phyloP scores from a whole-genome alignment of 2,113 vertebrate genomes.

The Garra rufa region DNA sequence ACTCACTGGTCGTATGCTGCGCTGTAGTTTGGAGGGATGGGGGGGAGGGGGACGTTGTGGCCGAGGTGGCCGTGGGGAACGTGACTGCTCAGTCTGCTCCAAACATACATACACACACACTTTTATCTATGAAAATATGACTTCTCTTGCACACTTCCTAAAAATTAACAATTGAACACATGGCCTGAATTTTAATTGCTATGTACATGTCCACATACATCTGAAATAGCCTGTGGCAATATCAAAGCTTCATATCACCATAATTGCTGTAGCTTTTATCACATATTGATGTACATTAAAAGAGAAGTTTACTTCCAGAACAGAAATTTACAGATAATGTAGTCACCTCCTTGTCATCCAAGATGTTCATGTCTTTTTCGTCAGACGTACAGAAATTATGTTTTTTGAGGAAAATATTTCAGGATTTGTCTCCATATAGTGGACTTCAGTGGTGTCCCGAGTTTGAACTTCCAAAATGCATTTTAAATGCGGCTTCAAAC shows the following conservation, averaged over 20 bases:
- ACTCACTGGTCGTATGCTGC: conserved; percentile 84
- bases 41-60: conserved; percentile 79
- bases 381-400: too few relatives aligned
- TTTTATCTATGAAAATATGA: neutral
- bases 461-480: too few relatives aligned
- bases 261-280: neutral
- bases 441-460: too few relatives aligned
- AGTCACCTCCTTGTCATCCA: too few relatives aligned
- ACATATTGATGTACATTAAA: neutral
- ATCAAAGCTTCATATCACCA: neutral
- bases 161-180: neutral
- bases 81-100: conserved; percentile 69
- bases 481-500: too few relatives aligned
- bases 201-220: neutral
- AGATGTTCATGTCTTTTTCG: too few relatives aligned
- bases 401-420: too few relatives aligned
- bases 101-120: conserved; percentile 42
- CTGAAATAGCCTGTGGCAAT: neutral
- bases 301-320: too few relatives aligned
- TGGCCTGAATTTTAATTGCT: neutral
- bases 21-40: conserved; percentile 83
- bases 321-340: too few relatives aligned
- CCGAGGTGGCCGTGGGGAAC: conserved; percentile 78
- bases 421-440: too few relatives aligned
- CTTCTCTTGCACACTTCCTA: neutral